Percentiles rank a stretch among this genome's conserved stretches.
Conservation (phyloP, 2,113 vertebrate species). For the Dromiciops gliroides region DNA sequence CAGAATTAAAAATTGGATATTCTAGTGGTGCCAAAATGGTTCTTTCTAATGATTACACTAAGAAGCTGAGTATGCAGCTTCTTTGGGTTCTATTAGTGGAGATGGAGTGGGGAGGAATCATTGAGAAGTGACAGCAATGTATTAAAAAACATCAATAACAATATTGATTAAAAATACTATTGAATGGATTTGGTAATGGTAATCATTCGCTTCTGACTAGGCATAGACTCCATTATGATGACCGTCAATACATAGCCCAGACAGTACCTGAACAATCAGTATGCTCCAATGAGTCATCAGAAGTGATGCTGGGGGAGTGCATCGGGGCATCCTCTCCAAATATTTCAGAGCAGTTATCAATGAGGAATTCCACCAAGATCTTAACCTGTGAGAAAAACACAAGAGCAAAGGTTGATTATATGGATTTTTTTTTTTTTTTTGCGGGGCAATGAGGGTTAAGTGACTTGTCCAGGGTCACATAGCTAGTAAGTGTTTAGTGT, state of each 20-base stretch:
- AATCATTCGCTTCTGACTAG: neutral
- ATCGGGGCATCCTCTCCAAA: slow-evolving; percentile 88
- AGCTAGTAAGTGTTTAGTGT: too few relatives aligned
- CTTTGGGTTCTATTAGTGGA: neutral
- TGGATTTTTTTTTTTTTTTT: neutral
- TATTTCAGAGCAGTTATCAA: slow-evolving; percentile 90
- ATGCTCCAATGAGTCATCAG: slow-evolving; percentile 84
- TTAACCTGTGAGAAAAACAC: slow-evolving; percentile 86
- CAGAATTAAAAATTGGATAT: neutral
- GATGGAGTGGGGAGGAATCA: neutral
- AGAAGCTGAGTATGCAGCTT: fast-evolving
- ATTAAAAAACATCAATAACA: neutral
- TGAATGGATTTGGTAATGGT: neutral
- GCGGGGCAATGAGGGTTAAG: too few relatives aligned
- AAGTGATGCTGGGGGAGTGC: slow-evolving; percentile 79
- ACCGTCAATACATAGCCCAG: neutral
- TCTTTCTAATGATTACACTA: neutral
- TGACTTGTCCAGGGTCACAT: too few relatives aligned
- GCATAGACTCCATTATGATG: neutral
- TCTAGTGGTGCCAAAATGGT: neutral
- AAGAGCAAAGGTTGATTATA: neutral
- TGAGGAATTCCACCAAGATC: slow-evolving; percentile 92
- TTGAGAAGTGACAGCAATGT: neutral
- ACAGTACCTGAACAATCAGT: slow-evolving; percentile 85
- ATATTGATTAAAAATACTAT: neutral